phyloP scores from a whole-genome alignment of 1,140 invertebrate genomes.

The Brachionus rotundiformis region DNA sequence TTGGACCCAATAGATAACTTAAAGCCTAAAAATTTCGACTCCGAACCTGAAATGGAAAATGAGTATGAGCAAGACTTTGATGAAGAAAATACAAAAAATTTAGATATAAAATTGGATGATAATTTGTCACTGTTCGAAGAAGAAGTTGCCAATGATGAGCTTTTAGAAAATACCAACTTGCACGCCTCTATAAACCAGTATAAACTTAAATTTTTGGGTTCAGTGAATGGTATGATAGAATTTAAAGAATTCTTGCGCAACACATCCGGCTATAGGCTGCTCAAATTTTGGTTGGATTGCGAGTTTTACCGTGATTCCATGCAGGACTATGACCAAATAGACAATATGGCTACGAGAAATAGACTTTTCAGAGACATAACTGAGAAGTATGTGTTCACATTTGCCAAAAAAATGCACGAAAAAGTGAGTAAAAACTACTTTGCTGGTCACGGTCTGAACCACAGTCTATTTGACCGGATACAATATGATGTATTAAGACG shows the following conservation, averaged over 20 bases:
- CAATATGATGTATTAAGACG: constrained; percentile 64
- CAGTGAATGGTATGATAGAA: constrained; percentile 57
- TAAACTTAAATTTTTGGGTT: constrained; percentile 35
- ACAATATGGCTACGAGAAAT: constrained; percentile 58
- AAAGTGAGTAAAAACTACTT: constrained; percentile 50
- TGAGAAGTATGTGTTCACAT: constrained; percentile 38
- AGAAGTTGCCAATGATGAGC: not conserved
- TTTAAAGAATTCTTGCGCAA: constrained; percentile 59
- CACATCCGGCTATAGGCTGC: constrained; percentile 58
- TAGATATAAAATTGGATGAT: not conserved
- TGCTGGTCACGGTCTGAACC: constrained; percentile 45
- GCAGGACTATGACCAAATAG: constrained; percentile 60
- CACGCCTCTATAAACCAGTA: constrained; percentile 47
- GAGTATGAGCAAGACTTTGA: constrained; percentile 28
- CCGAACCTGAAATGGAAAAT: not conserved
- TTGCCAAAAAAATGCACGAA: constrained; percentile 49
- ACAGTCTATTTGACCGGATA: constrained; percentile 60
- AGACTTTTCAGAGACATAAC: constrained; percentile 55
- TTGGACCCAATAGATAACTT: not conserved
- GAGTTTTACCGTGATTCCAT: constrained; percentile 63
- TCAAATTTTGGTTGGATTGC: constrained; percentile 64
- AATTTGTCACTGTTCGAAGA: constrained; percentile 28
- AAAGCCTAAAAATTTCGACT: not conserved
- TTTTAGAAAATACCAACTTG: not conserved
- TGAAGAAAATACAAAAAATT: not conserved